These are phyloP conservation scores for Philotrypesis tridentata DNA, from an alignment of 1,140 invertebrate genomes.

Conservation along the genomic window DNA sequence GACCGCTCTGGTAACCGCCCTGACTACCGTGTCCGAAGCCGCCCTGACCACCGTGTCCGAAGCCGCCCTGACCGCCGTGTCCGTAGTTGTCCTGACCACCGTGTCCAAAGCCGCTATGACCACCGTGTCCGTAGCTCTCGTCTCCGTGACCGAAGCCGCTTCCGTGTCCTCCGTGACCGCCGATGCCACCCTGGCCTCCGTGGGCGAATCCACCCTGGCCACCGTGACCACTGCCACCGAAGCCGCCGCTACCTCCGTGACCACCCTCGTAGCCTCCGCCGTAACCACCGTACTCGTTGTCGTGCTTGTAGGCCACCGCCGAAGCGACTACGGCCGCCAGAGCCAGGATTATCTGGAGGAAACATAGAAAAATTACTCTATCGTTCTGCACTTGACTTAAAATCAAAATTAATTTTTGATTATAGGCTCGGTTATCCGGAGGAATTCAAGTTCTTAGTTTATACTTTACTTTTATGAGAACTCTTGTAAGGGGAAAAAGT, in stretches of 20 bases:
- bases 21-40: background rate
- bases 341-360: constrained; percentile 8
- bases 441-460: too few species aligned
- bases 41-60: background rate
- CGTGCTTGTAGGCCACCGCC: background rate
- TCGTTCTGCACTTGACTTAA: too few species aligned
- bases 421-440: too few species aligned
- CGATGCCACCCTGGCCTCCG: background rate
- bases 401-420: too few species aligned
- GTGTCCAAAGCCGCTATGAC: constrained; percentile 8
- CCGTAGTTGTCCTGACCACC: constrained; percentile 1
- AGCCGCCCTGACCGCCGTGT: constrained; percentile 15
- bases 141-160: background rate
- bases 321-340: background rate
- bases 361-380: background rate
- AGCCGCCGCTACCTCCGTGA: background rate
- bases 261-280: background rate
- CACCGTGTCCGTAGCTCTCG: too few species aligned
- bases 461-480: too few species aligned
- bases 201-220: constrained; percentile 6
- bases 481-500: too few species aligned
- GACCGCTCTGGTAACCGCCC: background rate
- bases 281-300: background rate
- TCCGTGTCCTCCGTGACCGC: background rate
- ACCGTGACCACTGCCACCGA: background rate